phyloP scores from a whole-genome alignment of 1,140 invertebrate species.

The Temnothorax nylanderi region DNA sequence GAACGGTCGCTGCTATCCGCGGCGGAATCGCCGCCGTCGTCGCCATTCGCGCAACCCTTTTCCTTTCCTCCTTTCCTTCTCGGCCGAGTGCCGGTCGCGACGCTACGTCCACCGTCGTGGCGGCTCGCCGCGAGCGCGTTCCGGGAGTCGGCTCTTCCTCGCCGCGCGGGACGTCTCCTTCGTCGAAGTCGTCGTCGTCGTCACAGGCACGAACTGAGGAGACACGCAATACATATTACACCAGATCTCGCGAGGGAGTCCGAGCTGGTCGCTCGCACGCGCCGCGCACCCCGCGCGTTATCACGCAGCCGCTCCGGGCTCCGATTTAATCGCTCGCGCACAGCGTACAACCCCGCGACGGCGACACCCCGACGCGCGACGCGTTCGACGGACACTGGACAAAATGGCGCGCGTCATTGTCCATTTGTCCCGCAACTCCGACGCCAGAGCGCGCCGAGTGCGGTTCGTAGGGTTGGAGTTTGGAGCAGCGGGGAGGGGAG shows the following conservation, averaged over 20 bases:
- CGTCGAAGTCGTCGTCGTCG: not conserved
- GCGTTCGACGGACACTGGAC: slow-evolving; percentile 72
- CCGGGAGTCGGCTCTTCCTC: not conserved
- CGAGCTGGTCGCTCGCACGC: not conserved
- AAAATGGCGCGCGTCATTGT: slow-evolving; percentile 71
- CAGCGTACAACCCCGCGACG: slow-evolving; percentile 60
- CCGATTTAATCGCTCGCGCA: not conserved
- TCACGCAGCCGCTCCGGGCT: not conserved
- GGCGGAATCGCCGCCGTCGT: not conserved
- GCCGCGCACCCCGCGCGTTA: not conserved
- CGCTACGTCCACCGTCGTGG: not conserved
- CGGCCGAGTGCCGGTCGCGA: not conserved
- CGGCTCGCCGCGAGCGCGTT: not conserved
- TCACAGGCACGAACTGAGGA: not conserved
- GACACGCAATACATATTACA: slow-evolving; percentile 46
- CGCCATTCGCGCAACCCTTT: not conserved
- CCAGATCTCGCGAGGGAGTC: not conserved
- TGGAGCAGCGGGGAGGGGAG: not conserved
- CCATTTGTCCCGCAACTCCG: slow-evolving; percentile 56
- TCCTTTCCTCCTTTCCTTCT: not conserved
- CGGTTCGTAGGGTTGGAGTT: no score
- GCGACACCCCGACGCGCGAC: slow-evolving; percentile 68
- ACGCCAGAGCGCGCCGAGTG: slow-evolving; percentile 61
- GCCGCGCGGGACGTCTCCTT: not conserved
- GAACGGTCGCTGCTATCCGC: not conserved